Percentiles rank a stretch among this genome's conserved stretches.
Conservation (phyloP, 2,888 invertebrate species). For the Drosophila mulleri region DNA sequence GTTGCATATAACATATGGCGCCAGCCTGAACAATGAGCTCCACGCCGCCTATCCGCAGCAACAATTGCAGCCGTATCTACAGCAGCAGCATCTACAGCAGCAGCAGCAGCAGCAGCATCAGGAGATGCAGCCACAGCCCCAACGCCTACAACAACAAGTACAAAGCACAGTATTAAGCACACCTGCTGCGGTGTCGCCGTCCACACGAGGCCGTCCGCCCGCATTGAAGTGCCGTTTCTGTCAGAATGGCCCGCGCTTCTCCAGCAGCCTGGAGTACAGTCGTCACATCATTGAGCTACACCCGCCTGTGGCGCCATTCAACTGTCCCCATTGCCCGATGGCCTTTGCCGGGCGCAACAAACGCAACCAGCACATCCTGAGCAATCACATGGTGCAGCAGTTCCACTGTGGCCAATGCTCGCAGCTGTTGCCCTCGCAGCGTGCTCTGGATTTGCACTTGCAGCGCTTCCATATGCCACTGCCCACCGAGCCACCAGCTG, state of each 20-base stretch:
- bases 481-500: slow-evolving; percentile 5
- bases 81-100: not conserved
- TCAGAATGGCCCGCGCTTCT: slow-evolving; percentile 82
- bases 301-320: slow-evolving; percentile 78
- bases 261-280: slow-evolving; percentile 79
- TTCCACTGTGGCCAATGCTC: slow-evolving; percentile 82
- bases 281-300: slow-evolving; percentile 81
- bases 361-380: slow-evolving; percentile 78
- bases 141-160: slow-evolving; percentile 45
- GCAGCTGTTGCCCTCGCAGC: slow-evolving; percentile 78
- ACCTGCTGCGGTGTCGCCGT: slow-evolving; percentile 19
- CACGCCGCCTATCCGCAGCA: slow-evolving; percentile 16
- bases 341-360: slow-evolving; percentile 74
- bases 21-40: slow-evolving; percentile 31
- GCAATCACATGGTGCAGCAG: slow-evolving; percentile 72
- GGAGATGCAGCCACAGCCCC: slow-evolving; percentile 34
- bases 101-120: not conserved
- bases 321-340: slow-evolving; percentile 78
- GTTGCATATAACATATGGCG: slow-evolving; percentile 40
- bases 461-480: slow-evolving; percentile 76
- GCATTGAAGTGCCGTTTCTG: slow-evolving; percentile 80
- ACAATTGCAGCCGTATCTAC: not conserved
- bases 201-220: slow-evolving; percentile 51
- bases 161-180: slow-evolving; percentile 66
- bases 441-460: slow-evolving; percentile 77